A percentile compares a stretch with the other conserved stretches of the same genome.
Evolutionary conservation across 2,797 vertebrate species (phyloP).

Genomic region (Characodon lateralis): DNA sequence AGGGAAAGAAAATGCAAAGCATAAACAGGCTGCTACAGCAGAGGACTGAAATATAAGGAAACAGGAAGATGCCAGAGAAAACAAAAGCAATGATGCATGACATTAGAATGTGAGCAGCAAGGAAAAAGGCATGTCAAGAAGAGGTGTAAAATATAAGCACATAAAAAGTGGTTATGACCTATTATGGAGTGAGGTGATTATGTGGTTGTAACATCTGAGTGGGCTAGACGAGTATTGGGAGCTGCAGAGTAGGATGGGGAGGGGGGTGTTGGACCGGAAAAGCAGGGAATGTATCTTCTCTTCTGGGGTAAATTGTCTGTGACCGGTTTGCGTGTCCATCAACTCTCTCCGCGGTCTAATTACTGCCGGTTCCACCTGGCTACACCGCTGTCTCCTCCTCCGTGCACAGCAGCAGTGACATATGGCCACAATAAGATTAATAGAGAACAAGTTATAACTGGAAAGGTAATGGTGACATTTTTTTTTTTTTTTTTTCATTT

Average conservation of each 20-base stretch:
- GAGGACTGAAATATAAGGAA: conserved; percentile 24
- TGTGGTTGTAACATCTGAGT: conserved; percentile 32
- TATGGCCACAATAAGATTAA: conserved; percentile 19
- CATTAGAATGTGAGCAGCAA: conserved; percentile 22
- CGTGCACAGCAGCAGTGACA: conserved; percentile 27
- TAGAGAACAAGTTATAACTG: conserved; percentile 10
- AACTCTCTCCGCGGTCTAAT: conserved; percentile 69
- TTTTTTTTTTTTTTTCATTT: neutral
- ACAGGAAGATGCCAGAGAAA: conserved; percentile 24
- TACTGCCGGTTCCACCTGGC: conserved; percentile 70
- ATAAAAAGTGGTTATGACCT: conserved; percentile 37
- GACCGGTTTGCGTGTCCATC: conserved; percentile 70
- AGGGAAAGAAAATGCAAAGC: neutral
- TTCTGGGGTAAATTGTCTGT: conserved; percentile 64
- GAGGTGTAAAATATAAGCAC: conserved; percentile 35
- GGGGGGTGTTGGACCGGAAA: conserved; percentile 24
- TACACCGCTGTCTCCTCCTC: conserved; percentile 51
- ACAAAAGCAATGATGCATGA: conserved; percentile 34
- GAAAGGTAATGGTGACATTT: no score
- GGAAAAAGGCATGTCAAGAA: conserved; percentile 38
- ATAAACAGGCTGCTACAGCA: conserved; percentile 26
- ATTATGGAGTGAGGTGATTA: conserved; percentile 54
- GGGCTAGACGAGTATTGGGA: conserved; percentile 23
- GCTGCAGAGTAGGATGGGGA: conserved; percentile 8
- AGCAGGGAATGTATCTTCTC: conserved; percentile 44